Evolutionary conservation across 2,888 invertebrate genomes (phyloP), one percentile per base, ranked within the genome.

Genomic region (Perdita meconis): DNA sequence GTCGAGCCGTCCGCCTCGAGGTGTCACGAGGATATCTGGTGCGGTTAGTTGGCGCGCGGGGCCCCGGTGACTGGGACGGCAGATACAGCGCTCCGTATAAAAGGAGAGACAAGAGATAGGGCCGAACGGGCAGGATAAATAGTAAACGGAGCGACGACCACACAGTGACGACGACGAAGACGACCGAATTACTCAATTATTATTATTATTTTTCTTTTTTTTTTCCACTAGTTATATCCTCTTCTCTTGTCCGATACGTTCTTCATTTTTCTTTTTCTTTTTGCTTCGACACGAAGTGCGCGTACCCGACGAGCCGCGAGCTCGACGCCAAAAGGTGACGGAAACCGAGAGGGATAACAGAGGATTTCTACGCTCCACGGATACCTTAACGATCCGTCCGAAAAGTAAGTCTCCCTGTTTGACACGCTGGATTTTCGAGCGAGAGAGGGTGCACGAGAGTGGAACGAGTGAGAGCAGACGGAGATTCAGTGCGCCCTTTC

Each of bases 21-120:
- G 77, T 74, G 74, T 67, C 61, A 44, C 47, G 53, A 79, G 72
- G 85, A 90, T 88, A 89, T 87, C 90, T 90, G 87, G 89, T 89
- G 87, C 86, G 90, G 90, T 92, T 91, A 92, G 92, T 92, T 92
- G 90, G 90, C 91, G 92, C 91, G 92, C 92, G 92, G 90, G 92
- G 90, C 89, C 92, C 91, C 91, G 89, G 88, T 90, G 91, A 92
- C 88, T 90, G 90, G 89, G 90, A 92, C 91, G 90, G 88, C 86
- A 88, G 76, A 83, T 84, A 88, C 80, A 88, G 77, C 78, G 63
- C 68, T 83, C 67, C 69, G 83, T 78, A 83, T 79, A 75, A 71
- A 80, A 78, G 65, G 67, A 80, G 65, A 80, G 76, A 80, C 70
- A 75, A 78, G 83, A 81, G 78, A 78, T 65, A 80, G 78, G 81